Conservation (phyloP, 2,888 invertebrate species). For the Pammene aurita region DNA sequence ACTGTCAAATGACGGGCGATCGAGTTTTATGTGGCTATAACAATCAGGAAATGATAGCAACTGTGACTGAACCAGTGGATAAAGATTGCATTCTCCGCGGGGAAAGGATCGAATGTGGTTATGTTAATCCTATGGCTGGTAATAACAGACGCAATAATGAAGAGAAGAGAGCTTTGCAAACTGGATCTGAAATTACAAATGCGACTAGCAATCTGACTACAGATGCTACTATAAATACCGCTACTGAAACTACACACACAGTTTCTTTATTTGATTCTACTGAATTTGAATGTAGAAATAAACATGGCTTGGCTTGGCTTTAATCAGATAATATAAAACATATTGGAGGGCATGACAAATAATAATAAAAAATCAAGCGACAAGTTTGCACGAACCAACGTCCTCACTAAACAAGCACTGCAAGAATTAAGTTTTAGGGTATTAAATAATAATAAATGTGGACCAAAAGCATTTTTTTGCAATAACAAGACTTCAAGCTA, state of each 20-base stretch:
- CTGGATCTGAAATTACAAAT: not conserved
- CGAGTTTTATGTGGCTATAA: slow-evolving; percentile 71
- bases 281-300: too few species aligned
- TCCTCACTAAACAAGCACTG: too few species aligned
- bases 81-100: slow-evolving; percentile 61
- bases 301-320: too few species aligned
- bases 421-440: too few species aligned
- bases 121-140: slow-evolving; percentile 44
- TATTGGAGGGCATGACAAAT: too few species aligned
- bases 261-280: not conserved
- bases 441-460: too few species aligned
- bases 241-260: not conserved
- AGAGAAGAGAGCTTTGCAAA: not conserved
- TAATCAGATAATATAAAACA: too few species aligned
- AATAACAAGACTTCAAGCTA: too few species aligned
- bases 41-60: slow-evolving; percentile 57
- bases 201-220: not conserved
- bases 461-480: too few species aligned
- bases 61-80: slow-evolving; percentile 48
- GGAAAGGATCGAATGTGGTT: slow-evolving; percentile 73
- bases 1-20: slow-evolving; percentile 58
- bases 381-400: too few species aligned
- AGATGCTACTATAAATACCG: not conserved
- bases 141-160: slow-evolving; percentile 9
- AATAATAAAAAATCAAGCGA: too few species aligned